Evolutionary conservation across 2,888 invertebrate genomes (phyloP).

Genomic region (Torymus texanus): DNA sequence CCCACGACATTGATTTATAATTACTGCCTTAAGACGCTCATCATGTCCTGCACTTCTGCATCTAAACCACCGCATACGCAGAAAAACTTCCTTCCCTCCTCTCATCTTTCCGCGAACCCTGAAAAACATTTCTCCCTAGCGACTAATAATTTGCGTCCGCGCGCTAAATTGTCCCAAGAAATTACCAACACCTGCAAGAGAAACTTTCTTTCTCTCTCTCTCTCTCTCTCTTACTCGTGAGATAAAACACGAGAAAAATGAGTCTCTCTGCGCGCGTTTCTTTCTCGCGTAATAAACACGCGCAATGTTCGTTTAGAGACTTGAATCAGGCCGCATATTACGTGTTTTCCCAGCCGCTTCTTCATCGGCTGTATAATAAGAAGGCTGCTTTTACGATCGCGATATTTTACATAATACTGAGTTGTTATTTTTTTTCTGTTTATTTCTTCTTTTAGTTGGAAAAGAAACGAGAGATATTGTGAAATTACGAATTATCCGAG

Average conservation of each 20-base stretch:
- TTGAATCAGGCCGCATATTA: too few species aligned
- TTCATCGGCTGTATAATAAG: background rate
- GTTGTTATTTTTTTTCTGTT: too few species aligned
- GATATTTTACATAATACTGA: too few species aligned
- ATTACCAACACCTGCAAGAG: conserved; percentile 9
- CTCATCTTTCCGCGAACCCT: too few species aligned
- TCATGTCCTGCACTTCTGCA: too few species aligned
- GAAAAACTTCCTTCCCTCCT: too few species aligned
- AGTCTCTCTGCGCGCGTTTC: conserved; percentile 7
- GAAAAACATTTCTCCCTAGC: background rate
- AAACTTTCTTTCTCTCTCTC: conserved; percentile 20
- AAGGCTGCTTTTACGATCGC: background rate
- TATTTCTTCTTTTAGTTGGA: conserved; percentile 13
- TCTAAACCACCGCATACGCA: too few species aligned
- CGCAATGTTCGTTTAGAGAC: background rate
- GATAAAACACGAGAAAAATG: conserved; percentile 41
- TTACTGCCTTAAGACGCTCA: too few species aligned
- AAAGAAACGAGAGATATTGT: background rate
- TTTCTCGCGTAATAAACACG: background rate
- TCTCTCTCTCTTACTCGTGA: background rate
- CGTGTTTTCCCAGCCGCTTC: background rate
- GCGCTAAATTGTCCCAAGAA: background rate
- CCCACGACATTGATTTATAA: too few species aligned
- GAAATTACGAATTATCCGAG: conserved; percentile 33
- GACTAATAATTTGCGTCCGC: conserved; percentile 13